A percentile compares a stretch with the other conserved stretches of the same genome.
These are phyloP conservation scores for Coregonus sp. DNA, from an alignment of 2,797 vertebrate genomes.

Conservation along the genomic window DNA sequence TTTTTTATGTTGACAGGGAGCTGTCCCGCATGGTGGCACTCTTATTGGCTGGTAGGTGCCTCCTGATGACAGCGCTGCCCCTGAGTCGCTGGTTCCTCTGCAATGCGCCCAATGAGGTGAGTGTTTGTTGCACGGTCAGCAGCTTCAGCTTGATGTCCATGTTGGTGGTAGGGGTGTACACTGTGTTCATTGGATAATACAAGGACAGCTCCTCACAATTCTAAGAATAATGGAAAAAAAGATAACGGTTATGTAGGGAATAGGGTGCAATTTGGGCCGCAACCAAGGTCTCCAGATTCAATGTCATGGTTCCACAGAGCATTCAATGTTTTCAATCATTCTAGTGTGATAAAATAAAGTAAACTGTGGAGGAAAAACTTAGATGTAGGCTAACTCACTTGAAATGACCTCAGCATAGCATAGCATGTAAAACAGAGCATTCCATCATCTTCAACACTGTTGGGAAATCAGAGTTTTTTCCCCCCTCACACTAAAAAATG, in stretches of 20 bases:
- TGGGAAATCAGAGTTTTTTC: no score
- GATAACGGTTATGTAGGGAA: no score
- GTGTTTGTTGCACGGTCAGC: neutral
- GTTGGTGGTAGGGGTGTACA: neutral
- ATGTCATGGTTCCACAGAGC: neutral
- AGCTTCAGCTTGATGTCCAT: neutral
- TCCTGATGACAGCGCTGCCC: neutral
- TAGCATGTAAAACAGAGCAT: neutral
- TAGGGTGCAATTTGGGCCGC: no score
- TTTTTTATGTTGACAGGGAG: neutral
- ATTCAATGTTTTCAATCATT: neutral
- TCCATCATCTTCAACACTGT: neutral
- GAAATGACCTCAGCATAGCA: neutral
- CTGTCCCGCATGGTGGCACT: neutral
- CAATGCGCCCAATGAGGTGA: neutral
- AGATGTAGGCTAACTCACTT: neutral
- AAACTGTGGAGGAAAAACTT: neutral
- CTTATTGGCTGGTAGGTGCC: neutral
- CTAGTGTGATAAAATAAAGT: no score
- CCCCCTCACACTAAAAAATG: no score
- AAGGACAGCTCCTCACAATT: neutral
- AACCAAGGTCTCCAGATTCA: neutral
- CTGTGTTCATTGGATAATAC: neutral
- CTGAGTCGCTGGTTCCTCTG: neutral
- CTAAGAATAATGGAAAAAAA: neutral